Evolutionary conservation across 2,888 invertebrate species (phyloP).

Genomic region (Machimus atricapillus): DNA sequence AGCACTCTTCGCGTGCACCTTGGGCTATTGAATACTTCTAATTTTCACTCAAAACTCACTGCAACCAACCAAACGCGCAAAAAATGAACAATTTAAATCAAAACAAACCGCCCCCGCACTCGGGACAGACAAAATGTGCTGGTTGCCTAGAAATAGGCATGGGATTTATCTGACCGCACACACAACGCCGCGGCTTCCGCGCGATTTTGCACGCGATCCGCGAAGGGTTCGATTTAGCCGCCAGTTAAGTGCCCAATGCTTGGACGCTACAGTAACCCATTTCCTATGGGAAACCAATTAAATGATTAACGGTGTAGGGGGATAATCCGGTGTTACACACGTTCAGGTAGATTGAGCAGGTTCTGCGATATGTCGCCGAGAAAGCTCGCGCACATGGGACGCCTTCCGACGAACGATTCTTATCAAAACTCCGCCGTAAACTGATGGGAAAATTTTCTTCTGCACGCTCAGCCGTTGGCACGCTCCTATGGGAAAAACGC

Average conservation of each 20-base stretch:
- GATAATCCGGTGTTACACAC: neutral
- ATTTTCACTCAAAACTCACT: neutral
- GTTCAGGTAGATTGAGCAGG: neutral
- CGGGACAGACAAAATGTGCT: neutral
- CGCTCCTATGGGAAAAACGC: constrained; percentile 14
- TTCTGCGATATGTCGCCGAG: neutral
- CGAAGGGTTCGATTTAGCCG: neutral
- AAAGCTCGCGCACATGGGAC: constrained; percentile 29
- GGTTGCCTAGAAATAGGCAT: neutral
- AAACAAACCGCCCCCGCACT: neutral
- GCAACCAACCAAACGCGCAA: neutral
- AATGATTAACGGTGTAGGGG: neutral
- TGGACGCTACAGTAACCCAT: constrained; percentile 1
- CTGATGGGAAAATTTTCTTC: constrained; percentile 37
- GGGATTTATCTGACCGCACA: neutral
- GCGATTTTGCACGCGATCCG: neutral
- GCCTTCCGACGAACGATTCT: constrained; percentile 45
- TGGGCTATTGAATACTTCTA: neutral
- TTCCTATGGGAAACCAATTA: constrained; percentile 25
- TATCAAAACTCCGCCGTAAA: constrained; percentile 47
- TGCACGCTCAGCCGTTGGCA: neutral
- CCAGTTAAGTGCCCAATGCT: neutral
- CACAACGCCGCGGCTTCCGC: neutral
- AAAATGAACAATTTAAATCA: constrained; percentile 20
- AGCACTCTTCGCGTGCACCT: neutral